phyloP scores from a whole-genome alignment of 2,113 vertebrate species.

The Mus musculus region DNA sequence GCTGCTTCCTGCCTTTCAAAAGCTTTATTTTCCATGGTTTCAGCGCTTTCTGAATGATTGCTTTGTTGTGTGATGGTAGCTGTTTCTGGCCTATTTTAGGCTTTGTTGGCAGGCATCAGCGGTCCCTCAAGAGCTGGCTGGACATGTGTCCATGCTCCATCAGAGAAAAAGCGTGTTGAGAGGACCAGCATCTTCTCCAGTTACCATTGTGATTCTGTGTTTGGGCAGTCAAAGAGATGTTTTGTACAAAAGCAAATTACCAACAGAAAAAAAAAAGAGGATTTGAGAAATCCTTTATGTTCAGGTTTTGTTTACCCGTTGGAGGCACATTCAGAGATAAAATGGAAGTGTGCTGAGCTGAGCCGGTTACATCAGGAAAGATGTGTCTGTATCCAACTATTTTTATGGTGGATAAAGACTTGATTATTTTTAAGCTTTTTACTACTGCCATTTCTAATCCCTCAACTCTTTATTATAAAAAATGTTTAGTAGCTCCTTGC shows the following conservation, averaged over 20 bases:
- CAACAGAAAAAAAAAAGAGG: slow-evolving; percentile 16
- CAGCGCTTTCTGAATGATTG: slow-evolving; percentile 37
- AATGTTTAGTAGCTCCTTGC: slow-evolving; percentile 1
- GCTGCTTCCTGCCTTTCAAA: slow-evolving; percentile 27
- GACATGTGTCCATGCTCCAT: background rate
- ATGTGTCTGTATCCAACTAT: background rate
- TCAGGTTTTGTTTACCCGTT: slow-evolving; percentile 50
- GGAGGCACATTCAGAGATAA: slow-evolving; percentile 49
- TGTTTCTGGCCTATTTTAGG: slow-evolving; percentile 26
- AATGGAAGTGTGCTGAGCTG: slow-evolving; percentile 22
- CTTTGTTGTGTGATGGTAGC: slow-evolving; percentile 43
- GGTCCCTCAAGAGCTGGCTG: background rate
- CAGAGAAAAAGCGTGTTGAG: slow-evolving; percentile 36
- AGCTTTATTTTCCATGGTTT: slow-evolving; percentile 36
- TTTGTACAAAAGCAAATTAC: slow-evolving; percentile 63
- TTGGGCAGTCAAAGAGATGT: slow-evolving; percentile 50
- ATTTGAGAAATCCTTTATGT: slow-evolving; percentile 35
- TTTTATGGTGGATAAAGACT: background rate
- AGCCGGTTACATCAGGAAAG: background rate
- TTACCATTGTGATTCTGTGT: slow-evolving; percentile 61
- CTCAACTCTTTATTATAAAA: background rate
- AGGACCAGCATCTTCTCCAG: slow-evolving; percentile 8
- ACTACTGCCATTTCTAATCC: background rate
- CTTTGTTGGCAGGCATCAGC: background rate
- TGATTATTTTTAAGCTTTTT: slow-evolving; percentile 53